Evolutionary conservation across 1,140 invertebrate genomes (phyloP), one percentile per base, ranked within the genome.

Genomic region (Saccostrea glomerata): DNA sequence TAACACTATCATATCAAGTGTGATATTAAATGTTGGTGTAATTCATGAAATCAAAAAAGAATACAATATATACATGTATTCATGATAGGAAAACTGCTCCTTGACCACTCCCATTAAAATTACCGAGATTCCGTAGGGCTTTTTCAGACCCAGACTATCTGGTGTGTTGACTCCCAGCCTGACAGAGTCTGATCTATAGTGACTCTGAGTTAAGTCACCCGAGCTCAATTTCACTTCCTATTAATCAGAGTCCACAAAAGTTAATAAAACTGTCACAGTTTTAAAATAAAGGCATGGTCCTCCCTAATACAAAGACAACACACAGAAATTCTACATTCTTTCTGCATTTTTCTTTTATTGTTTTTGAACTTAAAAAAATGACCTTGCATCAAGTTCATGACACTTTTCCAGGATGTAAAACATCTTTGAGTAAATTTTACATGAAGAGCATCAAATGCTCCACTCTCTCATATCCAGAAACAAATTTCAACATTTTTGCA

Each of bases 101-200:
- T 77, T 77, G 70, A 36, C 70, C 70, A 40, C 30, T 30, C n/a
- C n/a, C 82, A 54, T 23, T 84, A n/a, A 84, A 23, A 17, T 84
- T 84, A 84, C 82, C 82, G 54, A 84, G 40, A 84, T 54, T 84
- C 54, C 82, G n/a, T 56, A 56, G 15, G 82, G 47, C 30, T 84
- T 84, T 36, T 77, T 77, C 25, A 77, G 25, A 54, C 17, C 47
- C 9, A 84, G 30, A 84, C n/a, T 84, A 36, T 55, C 82, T 84
- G 40, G 82, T 84, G 40, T 54, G 82, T 55, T 40, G 17, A 84
- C n/a, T 23, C 82, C 82, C 9, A 84, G 82, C n/a, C 54, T 23
- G 47, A 84, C 40, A 2, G 82, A 84, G 6, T 84, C 47, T 15
- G 82, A 84, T 84, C 82, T 13, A 13, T 55, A 84, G 82, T 55